These are phyloP conservation scores for Denticeps clupeoides DNA, from an alignment of 2,797 vertebrate species.

Conservation along the genomic window DNA sequence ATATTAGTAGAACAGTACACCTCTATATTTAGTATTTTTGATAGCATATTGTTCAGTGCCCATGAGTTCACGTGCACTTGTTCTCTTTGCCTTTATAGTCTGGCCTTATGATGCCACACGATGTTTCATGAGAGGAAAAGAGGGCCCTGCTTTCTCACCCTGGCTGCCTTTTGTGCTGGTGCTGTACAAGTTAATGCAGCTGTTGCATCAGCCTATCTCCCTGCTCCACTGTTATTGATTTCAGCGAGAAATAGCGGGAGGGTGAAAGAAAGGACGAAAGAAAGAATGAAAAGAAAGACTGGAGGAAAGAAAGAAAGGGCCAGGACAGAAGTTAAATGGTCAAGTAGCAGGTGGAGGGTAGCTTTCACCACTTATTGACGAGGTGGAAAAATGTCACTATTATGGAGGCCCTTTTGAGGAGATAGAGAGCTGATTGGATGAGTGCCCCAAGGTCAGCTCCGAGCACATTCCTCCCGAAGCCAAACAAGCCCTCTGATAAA, in stretches of 20 bases:
- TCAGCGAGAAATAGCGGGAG: slow-evolving; percentile 60
- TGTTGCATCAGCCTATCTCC: slow-evolving; percentile 45
- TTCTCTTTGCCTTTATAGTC: too few relatives aligned
- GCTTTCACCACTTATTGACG: slow-evolving; percentile 75
- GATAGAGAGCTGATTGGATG: slow-evolving; percentile 74
- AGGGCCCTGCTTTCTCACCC: background rate
- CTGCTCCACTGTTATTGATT: slow-evolving; percentile 66
- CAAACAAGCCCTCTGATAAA: slow-evolving; percentile 61
- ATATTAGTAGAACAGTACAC: too few relatives aligned
- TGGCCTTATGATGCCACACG: too few relatives aligned
- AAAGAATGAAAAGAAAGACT: slow-evolving; percentile 47
- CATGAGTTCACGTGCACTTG: too few relatives aligned
- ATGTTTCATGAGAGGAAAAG: too few relatives aligned
- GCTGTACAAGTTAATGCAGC: slow-evolving; percentile 55
- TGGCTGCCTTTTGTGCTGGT: slow-evolving; percentile 20
- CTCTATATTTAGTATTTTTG: too few relatives aligned
- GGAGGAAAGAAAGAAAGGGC: slow-evolving; percentile 62
- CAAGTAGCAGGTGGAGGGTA: slow-evolving; percentile 71
- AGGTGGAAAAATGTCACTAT: slow-evolving; percentile 79
- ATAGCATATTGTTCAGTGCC: too few relatives aligned
- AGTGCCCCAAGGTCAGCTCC: slow-evolving; percentile 66
- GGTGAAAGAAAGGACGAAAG: too few relatives aligned
- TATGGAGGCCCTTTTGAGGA: slow-evolving; percentile 67
- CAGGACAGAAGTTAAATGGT: slow-evolving; percentile 74
- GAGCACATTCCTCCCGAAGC: slow-evolving; percentile 58